Conservation (phyloP, 2,113 vertebrate species). For the Polypterus bichir region DNA sequence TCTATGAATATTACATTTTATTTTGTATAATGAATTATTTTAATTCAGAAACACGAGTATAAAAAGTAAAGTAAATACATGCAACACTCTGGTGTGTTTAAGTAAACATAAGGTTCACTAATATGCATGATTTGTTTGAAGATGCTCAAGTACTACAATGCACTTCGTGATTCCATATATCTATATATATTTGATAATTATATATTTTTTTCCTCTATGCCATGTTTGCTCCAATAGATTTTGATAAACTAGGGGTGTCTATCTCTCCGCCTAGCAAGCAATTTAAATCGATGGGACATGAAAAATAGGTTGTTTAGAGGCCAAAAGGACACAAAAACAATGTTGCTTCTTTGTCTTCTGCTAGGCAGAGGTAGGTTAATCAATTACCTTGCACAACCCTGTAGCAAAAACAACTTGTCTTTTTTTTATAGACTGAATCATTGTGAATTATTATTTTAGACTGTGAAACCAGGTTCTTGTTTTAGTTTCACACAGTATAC, state of each 20-base stretch:
- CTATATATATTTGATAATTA: too few relatives aligned
- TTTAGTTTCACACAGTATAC: background rate
- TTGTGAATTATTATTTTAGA: slow-evolving; percentile 4
- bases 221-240: too few relatives aligned
- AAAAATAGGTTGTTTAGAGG: slow-evolving; percentile 18
- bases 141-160: too few relatives aligned
- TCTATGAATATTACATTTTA: too few relatives aligned
- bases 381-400: background rate
- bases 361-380: background rate
- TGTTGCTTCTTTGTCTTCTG: slow-evolving; percentile 5
- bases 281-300: slow-evolving; percentile 9
- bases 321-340: slow-evolving; percentile 8
- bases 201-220: too few relatives aligned
- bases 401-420: slow-evolving; percentile 4
- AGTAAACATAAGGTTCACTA: too few relatives aligned
- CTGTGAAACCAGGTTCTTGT: background rate
- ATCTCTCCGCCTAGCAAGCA: background rate
- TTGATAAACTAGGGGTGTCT: background rate
- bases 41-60: too few relatives aligned
- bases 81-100: too few relatives aligned
- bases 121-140: too few relatives aligned
- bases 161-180: too few relatives aligned
- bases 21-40: too few relatives aligned
- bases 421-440: background rate
- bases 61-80: too few relatives aligned